A percentile compares a stretch with the other conserved stretches of the same genome.
phyloP scores from a whole-genome alignment of 2,888 invertebrate species.

The Calameuta pallipes region DNA sequence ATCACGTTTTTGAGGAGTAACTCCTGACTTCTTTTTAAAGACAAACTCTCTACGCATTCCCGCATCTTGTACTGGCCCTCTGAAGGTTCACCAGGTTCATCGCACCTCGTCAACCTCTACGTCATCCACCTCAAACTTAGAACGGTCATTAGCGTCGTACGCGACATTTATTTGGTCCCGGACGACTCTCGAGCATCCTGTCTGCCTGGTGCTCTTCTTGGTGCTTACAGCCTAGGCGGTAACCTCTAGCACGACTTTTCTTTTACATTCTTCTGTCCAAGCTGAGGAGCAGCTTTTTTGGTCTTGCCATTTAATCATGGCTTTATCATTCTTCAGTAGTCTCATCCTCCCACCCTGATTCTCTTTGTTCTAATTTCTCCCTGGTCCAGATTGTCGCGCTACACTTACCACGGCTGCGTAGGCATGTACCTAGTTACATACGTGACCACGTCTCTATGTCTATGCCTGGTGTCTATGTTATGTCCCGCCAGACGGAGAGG shows the following conservation, averaged over 20 bases:
- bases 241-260: neutral
- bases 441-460: constrained; percentile 20
- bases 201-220: neutral
- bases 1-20: neutral
- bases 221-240: neutral
- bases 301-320: neutral
- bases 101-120: constrained; percentile 36
- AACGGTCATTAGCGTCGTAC: constrained; percentile 52
- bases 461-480: constrained; percentile 43
- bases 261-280: neutral
- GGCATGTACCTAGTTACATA: neutral
- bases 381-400: neutral
- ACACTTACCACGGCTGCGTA: neutral
- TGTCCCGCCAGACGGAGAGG: constrained; percentile 56
- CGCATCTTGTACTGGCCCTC: neutral
- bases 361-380: neutral
- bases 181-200: neutral
- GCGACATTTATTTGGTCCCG: constrained; percentile 38
- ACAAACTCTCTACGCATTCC: neutral
- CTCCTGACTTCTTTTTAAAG: neutral
- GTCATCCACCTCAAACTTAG: constrained; percentile 50
- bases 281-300: neutral
- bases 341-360: neutral
- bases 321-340: neutral
- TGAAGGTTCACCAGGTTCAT: constrained; percentile 35